Percentiles rank a stretch among this genome's conserved stretches.
These are phyloP conservation scores for Coelopa frigida DNA, from an alignment of 1,140 invertebrate species.

Conservation along the genomic window DNA sequence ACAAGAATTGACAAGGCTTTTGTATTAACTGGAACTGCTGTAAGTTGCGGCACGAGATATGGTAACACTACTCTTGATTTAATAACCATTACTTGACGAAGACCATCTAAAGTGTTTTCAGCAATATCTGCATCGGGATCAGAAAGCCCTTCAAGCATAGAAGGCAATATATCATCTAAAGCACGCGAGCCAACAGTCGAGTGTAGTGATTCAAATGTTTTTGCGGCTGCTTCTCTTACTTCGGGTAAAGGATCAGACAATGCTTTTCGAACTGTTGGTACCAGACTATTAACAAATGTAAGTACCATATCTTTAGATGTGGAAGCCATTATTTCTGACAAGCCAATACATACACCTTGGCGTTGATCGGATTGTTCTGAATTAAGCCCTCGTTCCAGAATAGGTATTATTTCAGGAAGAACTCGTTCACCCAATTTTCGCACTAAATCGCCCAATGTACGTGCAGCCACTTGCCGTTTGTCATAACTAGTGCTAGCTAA, in stretches of 20 bases:
- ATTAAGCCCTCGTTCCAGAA: slow-evolving; percentile 86
- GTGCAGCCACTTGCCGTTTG: slow-evolving; percentile 89
- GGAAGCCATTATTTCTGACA: slow-evolving; percentile 96
- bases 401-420: slow-evolving; percentile 95
- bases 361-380: slow-evolving; percentile 87
- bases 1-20: slow-evolving; percentile 87
- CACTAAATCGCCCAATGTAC: slow-evolving; percentile 95
- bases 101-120: slow-evolving; percentile 85
- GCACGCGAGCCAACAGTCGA: slow-evolving; percentile 88
- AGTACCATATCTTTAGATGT: slow-evolving; percentile 93
- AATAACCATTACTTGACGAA: slow-evolving; percentile 94
- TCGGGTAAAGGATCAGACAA: slow-evolving; percentile 88
- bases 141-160: slow-evolving; percentile 77
- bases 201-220: slow-evolving; percentile 94
- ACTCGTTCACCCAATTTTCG: slow-evolving; percentile 96
- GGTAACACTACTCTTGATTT: slow-evolving; percentile 92
- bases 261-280: slow-evolving; percentile 94
- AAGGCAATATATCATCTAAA: slow-evolving; percentile 94
- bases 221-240: slow-evolving; percentile 89
- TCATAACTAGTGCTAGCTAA: slow-evolving; percentile 92
- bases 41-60: slow-evolving; percentile 92
- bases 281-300: slow-evolving; percentile 88
- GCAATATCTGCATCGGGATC: slow-evolving; percentile 65
- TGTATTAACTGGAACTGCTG: slow-evolving; percentile 79
- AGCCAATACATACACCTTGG: slow-evolving; percentile 95